Base-by-base conservation (phyloP, 1,140 invertebrate species). In the Zaprionus tsacasi region DNA sequence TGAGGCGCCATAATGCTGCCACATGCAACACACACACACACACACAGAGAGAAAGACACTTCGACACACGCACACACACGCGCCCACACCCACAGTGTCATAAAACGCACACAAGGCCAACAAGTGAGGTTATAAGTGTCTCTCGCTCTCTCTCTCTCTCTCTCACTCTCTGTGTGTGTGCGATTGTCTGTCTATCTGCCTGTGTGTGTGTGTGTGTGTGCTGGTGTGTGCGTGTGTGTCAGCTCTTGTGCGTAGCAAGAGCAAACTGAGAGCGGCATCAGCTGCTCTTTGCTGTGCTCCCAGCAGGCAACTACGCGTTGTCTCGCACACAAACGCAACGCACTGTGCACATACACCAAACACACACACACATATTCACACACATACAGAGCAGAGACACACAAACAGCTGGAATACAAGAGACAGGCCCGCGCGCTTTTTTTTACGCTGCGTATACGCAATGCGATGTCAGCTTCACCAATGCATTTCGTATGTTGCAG, bases 1-100 rank as follows among this genome's bases (percentile, higher is more conserved):
- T 67, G 76, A 76, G 76, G 82, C 82, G 87, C 70, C 77, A 87
- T 83, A 78, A 88, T 82, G 78, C 82, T 83, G 85, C 78, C 80
- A 83, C 83, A 88, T 83, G 74, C 83, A 87, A 83, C 76, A 87
- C 79, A 59, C 33, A 67, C 33, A 64, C 68, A 38, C 56, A 71
- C 54, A 68, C 55, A 17, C 57, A 59, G 45, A 58, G n/a, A 59
- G 27, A 13, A n/a, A 36, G 55, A 65, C 21, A 52, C 30, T 52
- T 13, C 48, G 25, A 57, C 21, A 64, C 54, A 27, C 78, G 50
- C 38, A 66, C 27, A 36, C 25, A 61, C 25, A 60, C 45, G 45
- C 72, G 54, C 54, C 54, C 30, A 59, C 50, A 75, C n/a, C n/a
- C 45, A 67, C 35, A 66, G 17, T 43, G 58, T 21, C 35, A 78